phyloP scores from a whole-genome alignment of 1,140 invertebrate species.

The Palaemon carinicauda region DNA sequence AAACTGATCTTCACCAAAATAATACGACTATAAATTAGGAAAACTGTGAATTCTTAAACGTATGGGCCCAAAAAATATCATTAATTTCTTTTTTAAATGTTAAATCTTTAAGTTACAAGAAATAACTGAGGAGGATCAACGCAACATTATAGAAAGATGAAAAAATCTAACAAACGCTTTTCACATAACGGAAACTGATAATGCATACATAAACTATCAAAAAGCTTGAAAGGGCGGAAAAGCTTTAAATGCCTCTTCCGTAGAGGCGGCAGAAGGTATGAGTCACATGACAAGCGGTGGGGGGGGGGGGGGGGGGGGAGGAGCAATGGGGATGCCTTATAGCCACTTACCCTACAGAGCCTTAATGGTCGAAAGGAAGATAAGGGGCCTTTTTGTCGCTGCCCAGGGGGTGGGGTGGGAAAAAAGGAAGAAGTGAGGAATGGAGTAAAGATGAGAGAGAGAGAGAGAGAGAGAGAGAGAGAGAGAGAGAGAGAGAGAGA shows the following conservation, averaged over 20 bases:
- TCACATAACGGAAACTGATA: too few relatives aligned
- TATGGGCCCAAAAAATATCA: too few relatives aligned
- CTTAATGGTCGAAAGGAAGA: slow-evolving; percentile 46
- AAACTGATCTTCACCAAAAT: too few relatives aligned
- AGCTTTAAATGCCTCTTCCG: too few relatives aligned
- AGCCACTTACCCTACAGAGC: slow-evolving; percentile 47
- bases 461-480: background rate
- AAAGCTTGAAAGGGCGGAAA: background rate
- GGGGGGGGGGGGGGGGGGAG: background rate
- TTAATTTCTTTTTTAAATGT: too few relatives aligned
- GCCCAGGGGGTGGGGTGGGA: background rate
- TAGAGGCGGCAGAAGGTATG: background rate
- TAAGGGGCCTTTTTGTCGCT: slow-evolving; percentile 49
- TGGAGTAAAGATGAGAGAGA: background rate
- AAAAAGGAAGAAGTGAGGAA: background rate
- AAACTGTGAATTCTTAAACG: too few relatives aligned
- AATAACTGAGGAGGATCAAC: too few relatives aligned
- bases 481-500: background rate
- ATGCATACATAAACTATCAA: too few relatives aligned
- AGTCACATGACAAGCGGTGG: background rate
- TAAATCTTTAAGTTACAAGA: too few relatives aligned
- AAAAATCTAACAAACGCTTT: too few relatives aligned
- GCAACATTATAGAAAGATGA: too few relatives aligned
- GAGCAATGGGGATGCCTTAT: background rate
- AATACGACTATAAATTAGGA: too few relatives aligned